Evolutionary conservation across 2,888 invertebrate species (phyloP).

Genomic region (Ypsolopha scabrella): DNA sequence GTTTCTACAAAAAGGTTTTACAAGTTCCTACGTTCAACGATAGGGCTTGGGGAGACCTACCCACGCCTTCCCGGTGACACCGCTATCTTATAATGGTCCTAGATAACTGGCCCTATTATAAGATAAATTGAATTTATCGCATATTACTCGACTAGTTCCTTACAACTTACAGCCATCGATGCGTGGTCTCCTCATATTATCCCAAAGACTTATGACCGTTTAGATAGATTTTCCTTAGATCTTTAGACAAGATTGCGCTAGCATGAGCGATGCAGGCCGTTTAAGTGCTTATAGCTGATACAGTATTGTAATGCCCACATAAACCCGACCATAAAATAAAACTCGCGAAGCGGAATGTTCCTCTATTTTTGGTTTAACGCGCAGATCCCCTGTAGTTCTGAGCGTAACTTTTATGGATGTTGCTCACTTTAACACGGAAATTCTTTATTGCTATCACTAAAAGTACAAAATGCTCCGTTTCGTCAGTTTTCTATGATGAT

Average conservation of each 20-base stretch:
- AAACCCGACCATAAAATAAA: too few species aligned
- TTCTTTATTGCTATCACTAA: neutral
- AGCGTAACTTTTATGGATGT: too few species aligned
- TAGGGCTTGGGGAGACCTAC: neutral
- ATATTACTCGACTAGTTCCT: slow-evolving; percentile 34
- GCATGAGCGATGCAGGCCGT: slow-evolving; percentile 14
- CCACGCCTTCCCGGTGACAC: slow-evolving; percentile 4
- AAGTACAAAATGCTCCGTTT: neutral
- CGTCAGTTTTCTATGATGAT: slow-evolving; percentile 9
- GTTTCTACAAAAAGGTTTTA: neutral
- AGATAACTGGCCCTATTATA: slow-evolving; percentile 33
- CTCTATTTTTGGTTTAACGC: too few species aligned
- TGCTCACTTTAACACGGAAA: too few species aligned
- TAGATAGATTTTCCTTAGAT: slow-evolving; percentile 22
- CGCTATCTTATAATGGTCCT: slow-evolving; percentile 3
- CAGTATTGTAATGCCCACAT: too few species aligned
- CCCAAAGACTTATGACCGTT: slow-evolving; percentile 23
- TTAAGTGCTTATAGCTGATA: too few species aligned
- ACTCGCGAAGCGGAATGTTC: too few species aligned
- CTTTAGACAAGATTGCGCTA: slow-evolving; percentile 4
- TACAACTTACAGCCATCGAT: slow-evolving; percentile 25
- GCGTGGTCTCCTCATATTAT: slow-evolving; percentile 32
- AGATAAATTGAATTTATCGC: slow-evolving; percentile 49
- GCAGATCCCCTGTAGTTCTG: neutral
- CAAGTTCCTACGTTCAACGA: neutral